Base-by-base conservation (phyloP, 2,797 vertebrate genomes). In the Champsocephalus esox region DNA sequence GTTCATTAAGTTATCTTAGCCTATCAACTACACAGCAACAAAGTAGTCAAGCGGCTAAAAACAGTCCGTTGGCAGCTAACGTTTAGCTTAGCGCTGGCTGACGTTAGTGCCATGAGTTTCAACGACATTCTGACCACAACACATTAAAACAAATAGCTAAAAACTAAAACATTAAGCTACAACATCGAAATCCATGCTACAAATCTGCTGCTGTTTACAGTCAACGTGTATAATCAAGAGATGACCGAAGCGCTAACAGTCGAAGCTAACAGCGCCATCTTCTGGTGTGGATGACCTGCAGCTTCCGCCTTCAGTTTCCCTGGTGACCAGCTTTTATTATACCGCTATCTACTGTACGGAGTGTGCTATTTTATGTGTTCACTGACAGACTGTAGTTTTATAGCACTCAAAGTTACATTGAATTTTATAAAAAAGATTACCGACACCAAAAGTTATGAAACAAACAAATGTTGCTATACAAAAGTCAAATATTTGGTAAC, bases 191-290 rank as follows among this genome's bases (percentile, higher is more conserved):
- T 34, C 2, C 17, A 2, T 3, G 16, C 3, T 32, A 5, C 43
- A 54, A 59, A 16, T 8, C 5, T 2, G n/a, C 34, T 28, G 0
- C 2, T 87, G 85, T 91, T 89, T 87, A 87, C 80, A 89, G 74
- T 85, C 89, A 92, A 93, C 87, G 86, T 65, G 49, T 14, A 43
- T 45, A 41, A 67, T 13, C 21, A 82, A 78, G 60, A 79, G 59
- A 3, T 2, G 6, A 21, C 21, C 2, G 10, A 1, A 3, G 12
- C 5, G 28, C 41, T 54, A 41, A 9, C 4, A 13, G 3, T 13
- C 10, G 6, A 17, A 28, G 12, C 12, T 28, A 52, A 62, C 13
- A 77, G 66, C 3, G 89, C 88, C 92, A 64, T 28, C 91, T 69
- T 5, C 17, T 44, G 88, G 77, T 55, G 68, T 17, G 87, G 34